A percentile compares a stretch with the other conserved stretches of the same genome.
Conservation (phyloP, 1,140 invertebrate genomes). For the Trichomalopsis sarcophagae region DNA sequence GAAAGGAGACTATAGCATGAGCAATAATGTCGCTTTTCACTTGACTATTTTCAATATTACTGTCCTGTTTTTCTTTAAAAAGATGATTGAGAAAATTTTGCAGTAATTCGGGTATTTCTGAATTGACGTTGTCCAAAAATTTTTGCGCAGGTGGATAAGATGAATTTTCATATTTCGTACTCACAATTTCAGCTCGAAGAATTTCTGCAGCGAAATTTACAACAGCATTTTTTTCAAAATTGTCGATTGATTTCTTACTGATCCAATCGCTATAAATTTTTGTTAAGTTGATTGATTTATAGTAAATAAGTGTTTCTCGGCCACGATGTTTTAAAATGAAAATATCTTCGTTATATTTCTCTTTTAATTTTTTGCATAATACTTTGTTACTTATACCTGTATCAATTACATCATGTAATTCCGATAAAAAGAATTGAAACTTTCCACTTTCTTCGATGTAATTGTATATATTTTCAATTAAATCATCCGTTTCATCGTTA, state of each 20-base stretch:
- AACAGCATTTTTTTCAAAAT: constrained; percentile 16
- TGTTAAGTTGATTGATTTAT: constrained; percentile 19
- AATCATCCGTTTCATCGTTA: not conserved
- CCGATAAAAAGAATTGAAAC: constrained; percentile 30
- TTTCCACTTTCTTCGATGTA: constrained; percentile 46
- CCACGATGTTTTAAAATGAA: not conserved
- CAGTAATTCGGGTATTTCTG: constrained; percentile 42
- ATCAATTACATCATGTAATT: constrained; percentile 32
- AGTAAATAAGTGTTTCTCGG: constrained; percentile 31
- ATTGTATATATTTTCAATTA: constrained; percentile 10
- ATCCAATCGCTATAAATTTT: constrained; percentile 40
- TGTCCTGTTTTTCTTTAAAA: constrained; percentile 26
- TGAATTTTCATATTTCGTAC: constrained; percentile 14
- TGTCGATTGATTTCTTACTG: constrained; percentile 11
- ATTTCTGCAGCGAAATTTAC: constrained; percentile 32
- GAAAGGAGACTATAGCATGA: constrained; percentile 64
- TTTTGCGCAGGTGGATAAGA: constrained; percentile 38
- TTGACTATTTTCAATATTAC: constrained; percentile 53
- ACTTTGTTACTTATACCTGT: constrained; percentile 6
- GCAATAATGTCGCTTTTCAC: constrained; percentile 60
- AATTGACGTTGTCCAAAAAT: constrained; percentile 43
- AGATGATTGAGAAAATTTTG: constrained; percentile 25
- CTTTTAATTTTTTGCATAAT: constrained; percentile 21
- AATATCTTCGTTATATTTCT: constrained; percentile 44
- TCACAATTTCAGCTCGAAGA: constrained; percentile 24